phyloP scores from a whole-genome alignment of 2,888 invertebrate genomes.

The Tipula lateralis region DNA sequence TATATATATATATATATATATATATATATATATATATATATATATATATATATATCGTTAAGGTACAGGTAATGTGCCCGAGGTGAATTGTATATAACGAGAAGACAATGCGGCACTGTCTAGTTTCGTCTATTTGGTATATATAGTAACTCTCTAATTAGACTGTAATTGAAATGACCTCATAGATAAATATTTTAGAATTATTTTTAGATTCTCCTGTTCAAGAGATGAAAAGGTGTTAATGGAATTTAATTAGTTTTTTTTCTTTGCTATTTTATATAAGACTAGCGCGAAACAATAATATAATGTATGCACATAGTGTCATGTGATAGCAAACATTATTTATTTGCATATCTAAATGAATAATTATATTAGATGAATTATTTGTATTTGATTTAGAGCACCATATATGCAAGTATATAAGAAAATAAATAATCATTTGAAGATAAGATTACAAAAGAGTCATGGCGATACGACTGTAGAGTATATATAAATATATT shows the following conservation, averaged over 20 bases:
- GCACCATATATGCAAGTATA: neutral
- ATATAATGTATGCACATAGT: no score
- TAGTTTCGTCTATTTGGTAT: neutral
- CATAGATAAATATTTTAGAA: neutral
- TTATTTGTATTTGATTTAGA: neutral
- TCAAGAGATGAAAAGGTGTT: neutral
- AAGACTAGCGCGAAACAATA: neutral
- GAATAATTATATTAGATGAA: neutral
- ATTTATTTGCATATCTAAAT: neutral
- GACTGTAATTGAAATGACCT: neutral
- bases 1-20: no score
- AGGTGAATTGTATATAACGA: neutral
- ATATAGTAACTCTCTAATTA: neutral
- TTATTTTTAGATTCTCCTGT: slow-evolving; percentile 1
- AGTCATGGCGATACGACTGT: neutral
- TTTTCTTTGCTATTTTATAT: neutral
- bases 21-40: no score
- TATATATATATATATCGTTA: no score
- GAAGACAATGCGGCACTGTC: neutral
- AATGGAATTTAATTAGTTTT: slow-evolving; percentile 13
- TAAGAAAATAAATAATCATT: neutral
- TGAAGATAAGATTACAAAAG: neutral
- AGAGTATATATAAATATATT: neutral
- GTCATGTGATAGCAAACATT: neutral
- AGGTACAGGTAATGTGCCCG: neutral